phyloP scores from a whole-genome alignment of 2,888 invertebrate species.

The Junonia oenone region DNA sequence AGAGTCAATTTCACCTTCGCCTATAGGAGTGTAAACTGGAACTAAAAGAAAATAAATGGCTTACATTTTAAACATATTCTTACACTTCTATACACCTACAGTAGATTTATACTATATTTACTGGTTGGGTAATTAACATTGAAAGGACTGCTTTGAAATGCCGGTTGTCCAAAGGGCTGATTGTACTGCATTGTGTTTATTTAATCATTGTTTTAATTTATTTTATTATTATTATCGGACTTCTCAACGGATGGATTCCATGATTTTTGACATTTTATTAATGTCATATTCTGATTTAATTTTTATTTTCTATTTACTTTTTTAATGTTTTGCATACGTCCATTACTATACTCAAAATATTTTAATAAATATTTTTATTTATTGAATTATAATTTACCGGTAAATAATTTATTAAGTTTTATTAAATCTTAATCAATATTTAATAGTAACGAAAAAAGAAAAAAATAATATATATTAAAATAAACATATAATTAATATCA shows the following conservation, averaged over 20 bases:
- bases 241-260: neutral
- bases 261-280: slow-evolving; percentile 1
- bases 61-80: neutral
- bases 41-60: slow-evolving; percentile 14
- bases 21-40: slow-evolving; percentile 41
- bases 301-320: neutral
- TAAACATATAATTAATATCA: too few species aligned
- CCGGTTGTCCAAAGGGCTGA: slow-evolving; percentile 30
- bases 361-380: too few species aligned
- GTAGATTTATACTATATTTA: neutral
- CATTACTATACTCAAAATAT: too few species aligned
- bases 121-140: neutral
- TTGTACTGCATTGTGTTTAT: slow-evolving; percentile 47
- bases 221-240: neutral
- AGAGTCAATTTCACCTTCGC: slow-evolving; percentile 61
- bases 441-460: too few species aligned
- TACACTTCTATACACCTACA: neutral
- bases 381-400: too few species aligned
- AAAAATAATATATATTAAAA: too few species aligned
- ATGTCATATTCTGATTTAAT: neutral
- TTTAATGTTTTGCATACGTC: too few species aligned
- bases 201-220: neutral
- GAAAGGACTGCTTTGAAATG: slow-evolving; percentile 6
- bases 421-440: too few species aligned
- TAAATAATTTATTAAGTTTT: too few species aligned